phyloP scores from a whole-genome alignment of 2,113 vertebrate species.

The Sitta europaea region DNA sequence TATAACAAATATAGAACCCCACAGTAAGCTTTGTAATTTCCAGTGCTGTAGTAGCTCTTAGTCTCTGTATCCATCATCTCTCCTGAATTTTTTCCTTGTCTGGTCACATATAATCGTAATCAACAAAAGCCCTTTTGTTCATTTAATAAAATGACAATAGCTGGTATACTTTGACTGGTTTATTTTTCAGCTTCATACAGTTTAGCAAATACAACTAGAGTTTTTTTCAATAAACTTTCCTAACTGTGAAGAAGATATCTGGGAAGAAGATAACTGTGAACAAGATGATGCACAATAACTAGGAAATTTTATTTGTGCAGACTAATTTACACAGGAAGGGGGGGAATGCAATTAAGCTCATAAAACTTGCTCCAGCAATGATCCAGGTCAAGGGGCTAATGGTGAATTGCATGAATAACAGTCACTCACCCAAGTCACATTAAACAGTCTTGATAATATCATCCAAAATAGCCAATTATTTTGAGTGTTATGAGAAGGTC shows the following conservation, averaged over 20 bases:
- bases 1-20: conserved; percentile 50
- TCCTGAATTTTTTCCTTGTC: background rate
- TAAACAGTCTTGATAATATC: conserved; percentile 56
- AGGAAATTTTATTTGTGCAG: conserved; percentile 40
- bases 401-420: conserved; percentile 49
- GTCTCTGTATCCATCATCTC: background rate
- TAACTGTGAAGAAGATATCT: background rate
- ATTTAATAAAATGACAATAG: background rate
- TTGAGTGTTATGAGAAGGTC: conserved; percentile 20
- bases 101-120: background rate
- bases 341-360: conserved; percentile 48
- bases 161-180: background rate
- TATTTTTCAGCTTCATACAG: background rate
- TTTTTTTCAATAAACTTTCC: background rate
- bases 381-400: conserved; percentile 65
- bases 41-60: background rate
- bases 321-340: conserved; percentile 41
- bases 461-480: conserved; percentile 55
- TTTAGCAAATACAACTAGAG: background rate
- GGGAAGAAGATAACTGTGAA: background rate
- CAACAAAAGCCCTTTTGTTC: background rate
- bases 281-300: conserved; percentile 8
- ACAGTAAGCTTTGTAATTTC: conserved; percentile 39
- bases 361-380: conserved; percentile 64
- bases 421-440: conserved; percentile 33